These are phyloP conservation scores for Diarsia brunnea DNA, from an alignment of 2,888 invertebrate species.

Conservation along the genomic window DNA sequence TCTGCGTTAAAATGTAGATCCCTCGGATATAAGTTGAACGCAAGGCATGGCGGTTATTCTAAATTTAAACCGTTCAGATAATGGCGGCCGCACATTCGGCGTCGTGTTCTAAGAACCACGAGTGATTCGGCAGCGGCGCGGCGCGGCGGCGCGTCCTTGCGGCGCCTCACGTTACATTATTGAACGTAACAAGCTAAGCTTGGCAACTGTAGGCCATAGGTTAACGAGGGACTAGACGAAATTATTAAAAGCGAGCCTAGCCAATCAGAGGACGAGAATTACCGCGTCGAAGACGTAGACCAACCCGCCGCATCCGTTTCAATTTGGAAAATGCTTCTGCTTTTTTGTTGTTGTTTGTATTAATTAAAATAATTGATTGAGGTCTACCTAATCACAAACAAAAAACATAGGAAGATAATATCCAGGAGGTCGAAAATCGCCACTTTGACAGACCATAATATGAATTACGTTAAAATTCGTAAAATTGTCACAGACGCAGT, in stretches of 20 bases:
- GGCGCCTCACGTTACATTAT: constrained; percentile 54
- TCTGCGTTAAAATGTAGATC: constrained; percentile 17
- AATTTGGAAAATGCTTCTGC: background rate
- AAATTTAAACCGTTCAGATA: constrained; percentile 52
- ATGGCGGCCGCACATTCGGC: constrained; percentile 49
- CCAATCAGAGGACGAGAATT: constrained; percentile 39
- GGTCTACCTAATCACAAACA: background rate
- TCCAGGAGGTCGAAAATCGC: no score
- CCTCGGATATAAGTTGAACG: constrained; percentile 23
- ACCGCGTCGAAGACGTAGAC: background rate
- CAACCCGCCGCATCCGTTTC: constrained; percentile 16
- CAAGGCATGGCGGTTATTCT: constrained; percentile 51
- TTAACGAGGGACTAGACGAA: constrained; percentile 58
- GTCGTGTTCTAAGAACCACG: constrained; percentile 59
- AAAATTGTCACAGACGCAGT: no score
- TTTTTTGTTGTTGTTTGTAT: background rate
- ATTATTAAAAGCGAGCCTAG: constrained; percentile 15
- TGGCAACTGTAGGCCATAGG: constrained; percentile 55
- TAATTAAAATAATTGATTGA: background rate
- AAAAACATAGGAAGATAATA: background rate
- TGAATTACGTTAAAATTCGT: no score
- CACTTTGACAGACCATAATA: no score
- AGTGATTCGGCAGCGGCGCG: constrained; percentile 43
- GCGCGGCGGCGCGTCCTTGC: constrained; percentile 33
- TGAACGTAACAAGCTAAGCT: constrained; percentile 46